Evolutionary conservation across 2,888 invertebrate genomes (phyloP), one percentile per base, ranked within the genome.

Genomic region (Eulithis testata): DNA sequence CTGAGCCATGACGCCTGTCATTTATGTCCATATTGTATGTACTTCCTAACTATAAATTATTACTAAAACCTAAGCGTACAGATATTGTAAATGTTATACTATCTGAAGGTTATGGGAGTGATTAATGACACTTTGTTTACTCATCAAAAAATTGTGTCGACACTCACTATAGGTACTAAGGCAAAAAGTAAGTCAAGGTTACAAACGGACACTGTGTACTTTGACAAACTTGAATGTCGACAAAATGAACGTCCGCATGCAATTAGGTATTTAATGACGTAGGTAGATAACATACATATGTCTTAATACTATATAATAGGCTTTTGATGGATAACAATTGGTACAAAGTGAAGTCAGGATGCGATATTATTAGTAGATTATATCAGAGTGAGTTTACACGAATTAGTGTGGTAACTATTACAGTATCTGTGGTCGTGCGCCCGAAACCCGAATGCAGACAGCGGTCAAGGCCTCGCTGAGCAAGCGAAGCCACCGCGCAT

Each of bases 391-490:
- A 12, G 5, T 14, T 21, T 21, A 21, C 11, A 49, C 21, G 21
- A 21, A 49, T 1, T 3, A 14, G 8, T 49, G 75, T 72, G 67
- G 65, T 67, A 44, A 73, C 73, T 68, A 56, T 54, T 45, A 57
- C 52, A 61, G 57, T 44, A 57, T 57, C 69, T 69, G 67, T 60
- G 51, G 60, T 49, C 47, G 56, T 56, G 69, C 59, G 70, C 62
- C 74, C 76, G 73, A 70, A 71, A 67, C 70, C 69, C 73, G 76
- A 83, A 84, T 79, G 78, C 73, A 74, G 72, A 72, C 74, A 71
- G 77, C 85, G 90, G 91, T 90, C 91, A 91, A 91, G 91, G 91
- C 75, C 87, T 86, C 78, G 86, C 85, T 82, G 84, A 81, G 80
- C 70, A 78, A 73, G 78, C 80, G 61, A 75, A 77, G 78, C 76